phyloP scores from a whole-genome alignment of 2,797 vertebrate species.

The Erethizon dorsatum region DNA sequence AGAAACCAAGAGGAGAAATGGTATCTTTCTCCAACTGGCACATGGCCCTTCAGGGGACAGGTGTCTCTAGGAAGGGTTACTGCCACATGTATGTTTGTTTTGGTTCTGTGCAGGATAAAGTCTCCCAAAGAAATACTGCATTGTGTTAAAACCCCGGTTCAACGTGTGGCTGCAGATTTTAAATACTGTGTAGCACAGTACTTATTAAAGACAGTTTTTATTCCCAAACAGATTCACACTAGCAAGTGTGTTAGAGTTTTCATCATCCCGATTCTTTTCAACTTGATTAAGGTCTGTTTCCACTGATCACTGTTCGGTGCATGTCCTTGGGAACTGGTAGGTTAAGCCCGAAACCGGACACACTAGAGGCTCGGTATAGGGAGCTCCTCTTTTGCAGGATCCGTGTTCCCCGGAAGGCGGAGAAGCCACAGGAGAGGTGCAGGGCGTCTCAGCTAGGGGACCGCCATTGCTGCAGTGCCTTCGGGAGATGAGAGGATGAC shows the following conservation, averaged over 20 bases:
- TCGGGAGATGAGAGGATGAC: not conserved
- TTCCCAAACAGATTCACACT: conserved; percentile 32
- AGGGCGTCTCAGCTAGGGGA: not conserved
- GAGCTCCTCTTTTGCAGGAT: not conserved
- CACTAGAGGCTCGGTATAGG: not conserved
- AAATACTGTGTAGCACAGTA: not conserved
- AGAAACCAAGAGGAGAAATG: not conserved
- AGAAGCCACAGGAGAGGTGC: not conserved
- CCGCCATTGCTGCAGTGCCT: not conserved
- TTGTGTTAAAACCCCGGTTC: not conserved
- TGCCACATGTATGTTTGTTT: not conserved
- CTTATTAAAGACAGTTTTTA: conserved; percentile 47
- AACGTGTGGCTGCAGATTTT: not conserved
- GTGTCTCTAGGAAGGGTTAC: not conserved
- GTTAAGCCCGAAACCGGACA: not conserved
- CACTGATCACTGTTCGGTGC: not conserved
- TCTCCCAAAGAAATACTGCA: conserved; percentile 29
- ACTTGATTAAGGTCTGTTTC: not conserved
- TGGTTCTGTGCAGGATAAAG: not conserved
- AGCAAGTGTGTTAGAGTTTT: conserved; percentile 22
- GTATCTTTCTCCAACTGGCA: not conserved
- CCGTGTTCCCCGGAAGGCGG: not conserved
- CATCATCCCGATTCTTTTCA: not conserved
- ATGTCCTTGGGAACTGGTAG: conserved; percentile 18
- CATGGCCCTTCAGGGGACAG: not conserved